Evolutionary conservation across 2,888 invertebrate species (phyloP).

Genomic region (Phymatocera aterrima): DNA sequence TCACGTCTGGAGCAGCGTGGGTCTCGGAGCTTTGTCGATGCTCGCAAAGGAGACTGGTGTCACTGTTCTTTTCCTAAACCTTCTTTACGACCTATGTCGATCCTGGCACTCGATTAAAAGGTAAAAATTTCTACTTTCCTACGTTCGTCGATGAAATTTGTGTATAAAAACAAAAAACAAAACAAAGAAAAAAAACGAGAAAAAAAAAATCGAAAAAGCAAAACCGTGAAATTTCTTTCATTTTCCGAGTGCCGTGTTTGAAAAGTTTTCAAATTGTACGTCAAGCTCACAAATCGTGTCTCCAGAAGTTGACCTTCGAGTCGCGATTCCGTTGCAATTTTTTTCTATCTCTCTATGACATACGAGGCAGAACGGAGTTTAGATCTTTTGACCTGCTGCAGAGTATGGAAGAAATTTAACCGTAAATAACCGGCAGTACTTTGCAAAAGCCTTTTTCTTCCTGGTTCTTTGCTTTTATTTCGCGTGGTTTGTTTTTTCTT

Average conservation of each 20-base stretch:
- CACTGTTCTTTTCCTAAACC: constrained; percentile 87
- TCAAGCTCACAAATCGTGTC: neutral
- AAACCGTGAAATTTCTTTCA: no score
- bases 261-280: neutral
- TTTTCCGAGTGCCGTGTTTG: no score
- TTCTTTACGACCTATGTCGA: constrained; percentile 86
- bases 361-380: neutral
- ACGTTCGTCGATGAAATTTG: neutral
- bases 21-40: constrained; percentile 87
- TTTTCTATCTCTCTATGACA: neutral
- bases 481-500: neutral
- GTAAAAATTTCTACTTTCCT: constrained; percentile 71
- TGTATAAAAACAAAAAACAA: neutral
- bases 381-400: constrained; percentile 7
- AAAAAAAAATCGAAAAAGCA: no score
- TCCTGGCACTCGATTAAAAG: constrained; percentile 83
- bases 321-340: neutral
- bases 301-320: neutral
- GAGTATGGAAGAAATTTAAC: constrained; percentile 17
- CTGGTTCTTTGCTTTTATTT: no score
- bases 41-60: constrained; percentile 92
- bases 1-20: constrained; percentile 82
- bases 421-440: constrained; percentile 29
- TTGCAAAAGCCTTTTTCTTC: no score
- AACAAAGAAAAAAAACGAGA: neutral